A percentile compares a stretch with the other conserved stretches of the same genome.
Evolutionary conservation across 2,888 invertebrate genomes (phyloP).

Genomic region (Sympetrum striolatum): DNA sequence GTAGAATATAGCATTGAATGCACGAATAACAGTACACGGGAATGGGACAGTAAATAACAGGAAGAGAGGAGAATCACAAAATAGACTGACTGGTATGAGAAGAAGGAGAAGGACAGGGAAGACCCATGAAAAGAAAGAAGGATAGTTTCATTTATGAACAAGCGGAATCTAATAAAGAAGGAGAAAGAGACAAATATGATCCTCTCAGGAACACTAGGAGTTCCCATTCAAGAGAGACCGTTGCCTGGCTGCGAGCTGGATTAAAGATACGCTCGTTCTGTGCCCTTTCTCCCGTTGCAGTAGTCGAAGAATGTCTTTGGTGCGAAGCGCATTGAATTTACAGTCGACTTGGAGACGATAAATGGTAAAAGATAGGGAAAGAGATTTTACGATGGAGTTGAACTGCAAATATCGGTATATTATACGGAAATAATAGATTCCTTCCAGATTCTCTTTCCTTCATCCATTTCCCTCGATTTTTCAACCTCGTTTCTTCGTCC

Average conservation of each 20-base stretch:
- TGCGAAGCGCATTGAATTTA: background rate
- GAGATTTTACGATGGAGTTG: background rate
- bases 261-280: background rate
- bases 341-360: background rate
- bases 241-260: background rate
- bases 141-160: too few species aligned
- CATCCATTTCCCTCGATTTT: background rate
- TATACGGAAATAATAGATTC: background rate
- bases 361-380: background rate
- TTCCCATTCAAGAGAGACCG: background rate
- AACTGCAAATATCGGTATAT: background rate
- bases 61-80: too few species aligned
- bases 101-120: too few species aligned
- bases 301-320: background rate
- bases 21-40: too few species aligned
- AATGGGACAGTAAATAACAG: too few species aligned
- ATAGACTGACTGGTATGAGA: too few species aligned
- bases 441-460: background rate
- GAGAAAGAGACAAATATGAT: too few species aligned
- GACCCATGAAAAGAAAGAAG: too few species aligned
- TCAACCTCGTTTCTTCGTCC: background rate
- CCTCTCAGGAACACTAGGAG: background rate
- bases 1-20: too few species aligned
- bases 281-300: background rate
- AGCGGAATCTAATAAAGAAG: too few species aligned